phyloP scores from a whole-genome alignment of 92 coral and sea anemone genomes.

The Heteractis magnifica region DNA sequence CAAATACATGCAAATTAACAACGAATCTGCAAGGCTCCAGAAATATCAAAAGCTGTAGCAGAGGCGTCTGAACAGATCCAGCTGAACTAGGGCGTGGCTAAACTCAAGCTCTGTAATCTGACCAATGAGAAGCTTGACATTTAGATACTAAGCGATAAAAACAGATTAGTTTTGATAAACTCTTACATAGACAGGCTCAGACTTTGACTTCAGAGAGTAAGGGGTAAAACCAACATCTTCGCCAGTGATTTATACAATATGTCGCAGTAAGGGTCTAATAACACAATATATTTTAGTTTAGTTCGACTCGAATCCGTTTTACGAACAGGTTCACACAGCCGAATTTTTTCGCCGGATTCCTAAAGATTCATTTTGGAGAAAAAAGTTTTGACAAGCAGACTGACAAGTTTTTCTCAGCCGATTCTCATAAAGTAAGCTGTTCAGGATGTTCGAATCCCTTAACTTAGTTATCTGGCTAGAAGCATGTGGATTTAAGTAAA shows the following conservation, averaged over 20 bases:
- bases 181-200: constrained; percentile 8
- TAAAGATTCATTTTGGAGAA: not conserved
- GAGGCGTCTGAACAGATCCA: not conserved
- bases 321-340: too few relatives aligned
- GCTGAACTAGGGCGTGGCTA: not conserved
- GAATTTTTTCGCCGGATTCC: too few relatives aligned
- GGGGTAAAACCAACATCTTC: constrained; percentile 1
- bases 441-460: not conserved
- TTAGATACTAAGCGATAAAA: constrained; percentile 12
- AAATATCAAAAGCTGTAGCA: not conserved
- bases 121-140: not conserved
- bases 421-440: not conserved
- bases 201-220: not conserved
- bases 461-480: not conserved
- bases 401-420: not conserved
- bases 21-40: not conserved
- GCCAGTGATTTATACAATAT: not conserved
- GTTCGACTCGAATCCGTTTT: too few relatives aligned
- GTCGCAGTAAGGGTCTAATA: not conserved
- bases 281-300: not conserved
- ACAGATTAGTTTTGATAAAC: constrained; percentile 15
- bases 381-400: not conserved
- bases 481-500: not conserved
- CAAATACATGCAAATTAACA: not conserved
- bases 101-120: not conserved